Conservation (phyloP, 2,113 vertebrate genomes). For the Casuarius casuarius region DNA sequence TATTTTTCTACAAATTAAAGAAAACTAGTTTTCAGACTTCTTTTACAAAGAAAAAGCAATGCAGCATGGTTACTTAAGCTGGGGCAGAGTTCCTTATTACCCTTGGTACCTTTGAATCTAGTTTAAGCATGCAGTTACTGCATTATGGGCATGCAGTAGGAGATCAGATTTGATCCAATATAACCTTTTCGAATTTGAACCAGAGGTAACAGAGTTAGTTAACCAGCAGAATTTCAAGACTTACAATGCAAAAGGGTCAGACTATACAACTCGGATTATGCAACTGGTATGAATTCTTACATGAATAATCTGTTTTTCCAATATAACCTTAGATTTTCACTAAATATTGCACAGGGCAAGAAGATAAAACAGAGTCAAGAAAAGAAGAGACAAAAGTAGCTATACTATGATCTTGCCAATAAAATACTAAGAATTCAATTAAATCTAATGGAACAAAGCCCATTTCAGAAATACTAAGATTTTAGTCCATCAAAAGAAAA, state of each 20-base stretch:
- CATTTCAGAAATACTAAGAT: slow-evolving; percentile 5
- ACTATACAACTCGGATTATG: not conserved
- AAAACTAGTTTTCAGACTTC: not conserved
- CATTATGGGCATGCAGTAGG: not conserved
- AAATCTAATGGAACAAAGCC: slow-evolving; percentile 48
- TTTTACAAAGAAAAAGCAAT: not conserved
- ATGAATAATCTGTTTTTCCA: slow-evolving; percentile 22
- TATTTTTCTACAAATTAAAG: not conserved
- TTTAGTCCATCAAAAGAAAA: slow-evolving; percentile 3
- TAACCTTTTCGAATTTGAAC: not conserved
- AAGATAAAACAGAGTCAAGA: not conserved
- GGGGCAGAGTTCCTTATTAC: no score
- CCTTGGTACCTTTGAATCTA: no score
- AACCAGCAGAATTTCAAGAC: not conserved
- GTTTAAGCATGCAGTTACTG: not conserved
- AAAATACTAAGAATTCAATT: slow-evolving; percentile 33
- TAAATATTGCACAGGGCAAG: not conserved
- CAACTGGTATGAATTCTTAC: not conserved
- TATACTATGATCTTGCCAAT: not conserved
- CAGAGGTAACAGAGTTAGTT: not conserved
- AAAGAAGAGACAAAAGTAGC: not conserved
- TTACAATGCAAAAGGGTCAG: not conserved
- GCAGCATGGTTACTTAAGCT: not conserved
- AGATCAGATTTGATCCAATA: not conserved
- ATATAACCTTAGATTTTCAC: slow-evolving; percentile 3